Evolutionary conservation across 2,113 vertebrate species (phyloP).

Genomic region (Gallinago jamesoni): DNA sequence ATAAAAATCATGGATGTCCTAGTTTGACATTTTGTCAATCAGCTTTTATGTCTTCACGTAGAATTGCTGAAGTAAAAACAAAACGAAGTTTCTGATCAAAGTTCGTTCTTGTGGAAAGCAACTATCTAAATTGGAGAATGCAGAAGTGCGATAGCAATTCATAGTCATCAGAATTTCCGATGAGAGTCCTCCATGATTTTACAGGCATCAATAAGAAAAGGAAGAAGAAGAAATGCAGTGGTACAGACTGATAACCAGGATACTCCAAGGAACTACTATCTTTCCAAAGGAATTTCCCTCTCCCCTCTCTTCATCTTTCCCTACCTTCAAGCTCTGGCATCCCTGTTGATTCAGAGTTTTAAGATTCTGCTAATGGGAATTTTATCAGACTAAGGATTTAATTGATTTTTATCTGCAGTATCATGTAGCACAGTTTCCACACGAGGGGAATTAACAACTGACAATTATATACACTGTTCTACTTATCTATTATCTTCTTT

Average conservation of each 20-base stretch:
- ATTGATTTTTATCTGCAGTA: not conserved
- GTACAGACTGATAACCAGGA: not conserved
- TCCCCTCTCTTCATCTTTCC: not conserved
- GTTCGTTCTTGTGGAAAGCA: not conserved
- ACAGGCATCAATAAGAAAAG: not conserved
- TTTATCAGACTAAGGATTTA: slow-evolving; percentile 1
- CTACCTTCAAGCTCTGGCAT: not conserved
- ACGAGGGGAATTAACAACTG: not conserved
- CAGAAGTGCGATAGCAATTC: not conserved
- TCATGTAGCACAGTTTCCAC: not conserved
- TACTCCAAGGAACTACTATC: not conserved
- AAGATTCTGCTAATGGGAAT: not conserved
- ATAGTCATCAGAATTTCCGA: not conserved
- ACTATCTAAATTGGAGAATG: not conserved
- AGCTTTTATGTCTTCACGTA: not conserved
- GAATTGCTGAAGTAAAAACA: not conserved
- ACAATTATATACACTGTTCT: not conserved
- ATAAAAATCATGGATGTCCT: not conserved
- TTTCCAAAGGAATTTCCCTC: not conserved
- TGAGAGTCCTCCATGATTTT: not conserved
- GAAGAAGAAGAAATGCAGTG: not conserved
- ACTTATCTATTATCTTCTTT: not conserved
- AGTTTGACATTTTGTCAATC: not conserved
- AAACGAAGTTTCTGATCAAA: not conserved
- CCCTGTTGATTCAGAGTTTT: not conserved